Conservation (phyloP, 2,888 invertebrate genomes). For the Ophion costatus region DNA sequence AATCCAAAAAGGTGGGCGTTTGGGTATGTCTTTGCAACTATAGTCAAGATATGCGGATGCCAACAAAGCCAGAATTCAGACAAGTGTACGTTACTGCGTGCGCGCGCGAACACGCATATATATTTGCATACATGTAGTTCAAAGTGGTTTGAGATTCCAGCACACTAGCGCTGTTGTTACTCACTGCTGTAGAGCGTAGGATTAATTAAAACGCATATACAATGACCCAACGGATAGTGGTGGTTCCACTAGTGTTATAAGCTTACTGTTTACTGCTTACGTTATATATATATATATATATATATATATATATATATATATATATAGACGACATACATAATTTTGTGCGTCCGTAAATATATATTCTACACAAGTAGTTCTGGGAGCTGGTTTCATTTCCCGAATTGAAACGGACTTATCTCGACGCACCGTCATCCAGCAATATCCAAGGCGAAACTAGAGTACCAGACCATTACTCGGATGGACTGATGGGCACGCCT, state of each 20-base stretch:
- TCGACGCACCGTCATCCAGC: conserved; percentile 63
- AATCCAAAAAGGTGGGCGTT: background rate
- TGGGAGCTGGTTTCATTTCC: conserved; percentile 67
- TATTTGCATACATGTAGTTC: conserved; percentile 56
- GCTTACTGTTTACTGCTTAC: conserved; percentile 14
- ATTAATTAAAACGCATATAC: conserved; percentile 80
- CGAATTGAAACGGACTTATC: conserved; percentile 76
- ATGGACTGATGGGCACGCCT: conserved; percentile 32
- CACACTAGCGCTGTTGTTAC: conserved; percentile 71
- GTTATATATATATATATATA: too few species aligned
- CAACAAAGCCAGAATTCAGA: conserved; percentile 46
- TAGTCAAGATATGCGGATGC: background rate
- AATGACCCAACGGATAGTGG: conserved; percentile 72
- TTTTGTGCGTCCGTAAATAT: background rate
- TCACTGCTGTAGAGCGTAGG: conserved; percentile 73
- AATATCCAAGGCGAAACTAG: conserved; percentile 31
- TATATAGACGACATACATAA: background rate
- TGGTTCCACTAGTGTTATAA: conserved; percentile 43
- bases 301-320: too few species aligned
- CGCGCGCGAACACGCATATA: background rate
- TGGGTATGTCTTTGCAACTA: background rate
- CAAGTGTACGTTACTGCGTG: conserved; percentile 25
- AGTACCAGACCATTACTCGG: conserved; percentile 41
- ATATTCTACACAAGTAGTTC: conserved; percentile 26
- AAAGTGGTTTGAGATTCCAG: conserved; percentile 69